These are phyloP conservation scores for Ariolimax columbianus DNA, from an alignment of 2,888 invertebrate genomes.

Conservation along the genomic window DNA sequence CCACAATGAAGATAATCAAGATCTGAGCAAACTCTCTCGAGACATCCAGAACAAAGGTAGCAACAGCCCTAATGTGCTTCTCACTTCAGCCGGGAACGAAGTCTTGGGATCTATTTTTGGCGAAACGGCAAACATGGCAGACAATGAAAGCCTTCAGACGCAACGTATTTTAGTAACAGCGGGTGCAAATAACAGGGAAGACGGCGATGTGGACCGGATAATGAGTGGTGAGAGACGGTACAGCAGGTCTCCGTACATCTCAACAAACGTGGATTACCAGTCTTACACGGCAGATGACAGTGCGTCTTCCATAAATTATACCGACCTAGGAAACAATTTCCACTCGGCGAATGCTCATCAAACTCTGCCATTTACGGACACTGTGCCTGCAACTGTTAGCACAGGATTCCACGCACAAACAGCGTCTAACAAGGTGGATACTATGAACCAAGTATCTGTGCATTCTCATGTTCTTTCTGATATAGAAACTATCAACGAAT, in stretches of 20 bases:
- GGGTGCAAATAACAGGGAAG: background rate
- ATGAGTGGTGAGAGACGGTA: background rate
- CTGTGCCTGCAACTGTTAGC: background rate
- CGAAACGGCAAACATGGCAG: constrained; percentile 7
- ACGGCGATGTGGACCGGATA: background rate
- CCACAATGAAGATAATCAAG: background rate
- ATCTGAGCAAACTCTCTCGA: constrained; percentile 11
- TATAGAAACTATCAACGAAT: background rate
- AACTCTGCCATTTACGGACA: too few relatives aligned
- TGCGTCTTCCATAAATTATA: background rate
- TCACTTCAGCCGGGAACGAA: background rate
- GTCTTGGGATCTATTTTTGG: constrained; percentile 12
- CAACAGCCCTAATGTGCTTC: background rate
- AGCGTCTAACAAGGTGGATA: background rate
- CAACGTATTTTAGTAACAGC: background rate
- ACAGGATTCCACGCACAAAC: background rate
- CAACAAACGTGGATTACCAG: background rate
- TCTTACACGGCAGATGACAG: background rate
- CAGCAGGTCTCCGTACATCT: background rate
- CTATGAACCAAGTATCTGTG: background rate
- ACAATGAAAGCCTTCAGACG: background rate
- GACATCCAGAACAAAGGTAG: background rate
- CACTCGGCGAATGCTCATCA: background rate
- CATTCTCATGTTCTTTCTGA: constrained; percentile 1
- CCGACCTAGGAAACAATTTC: background rate